phyloP scores from a whole-genome alignment of 2,888 invertebrate genomes.

The Parnassius glacialis region DNA sequence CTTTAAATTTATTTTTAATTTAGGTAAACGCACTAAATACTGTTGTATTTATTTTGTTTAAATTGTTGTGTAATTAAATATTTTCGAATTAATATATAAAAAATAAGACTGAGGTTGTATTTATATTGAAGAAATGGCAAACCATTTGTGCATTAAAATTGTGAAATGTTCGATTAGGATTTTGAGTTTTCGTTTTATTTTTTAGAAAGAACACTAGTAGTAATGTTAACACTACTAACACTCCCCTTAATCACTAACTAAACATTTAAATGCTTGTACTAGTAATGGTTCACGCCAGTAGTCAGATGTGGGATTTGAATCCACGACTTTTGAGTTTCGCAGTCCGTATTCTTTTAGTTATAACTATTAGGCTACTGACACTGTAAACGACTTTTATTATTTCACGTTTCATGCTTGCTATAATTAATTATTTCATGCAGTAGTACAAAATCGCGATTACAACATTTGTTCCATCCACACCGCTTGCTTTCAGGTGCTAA shows the following conservation, averaged over 20 bases:
- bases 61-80: constrained; percentile 30
- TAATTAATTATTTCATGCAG: constrained; percentile 29
- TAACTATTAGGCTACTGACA: too few species aligned
- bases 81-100: constrained; percentile 44
- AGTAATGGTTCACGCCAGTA: too few species aligned
- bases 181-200: background rate
- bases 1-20: constrained; percentile 43
- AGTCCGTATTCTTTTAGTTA: too few species aligned
- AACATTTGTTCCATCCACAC: constrained; percentile 57
- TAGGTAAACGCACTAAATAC: constrained; percentile 35
- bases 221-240: too few species aligned
- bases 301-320: too few species aligned
- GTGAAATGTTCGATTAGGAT: constrained; percentile 11
- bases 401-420: constrained; percentile 4
- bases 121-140: constrained; percentile 49
- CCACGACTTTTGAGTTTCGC: too few species aligned
- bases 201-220: too few species aligned
- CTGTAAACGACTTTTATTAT: background rate
- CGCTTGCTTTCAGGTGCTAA: constrained; percentile 62
- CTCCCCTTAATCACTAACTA: too few species aligned
- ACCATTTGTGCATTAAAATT: constrained; percentile 1
- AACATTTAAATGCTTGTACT: too few species aligned
- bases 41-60: constrained; percentile 20
- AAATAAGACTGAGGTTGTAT: constrained; percentile 70
- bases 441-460: constrained; percentile 51